A percentile compares a stretch with the other conserved stretches of the same genome.
phyloP scores from a whole-genome alignment of 2,888 invertebrate species.

The Apamea anceps region DNA sequence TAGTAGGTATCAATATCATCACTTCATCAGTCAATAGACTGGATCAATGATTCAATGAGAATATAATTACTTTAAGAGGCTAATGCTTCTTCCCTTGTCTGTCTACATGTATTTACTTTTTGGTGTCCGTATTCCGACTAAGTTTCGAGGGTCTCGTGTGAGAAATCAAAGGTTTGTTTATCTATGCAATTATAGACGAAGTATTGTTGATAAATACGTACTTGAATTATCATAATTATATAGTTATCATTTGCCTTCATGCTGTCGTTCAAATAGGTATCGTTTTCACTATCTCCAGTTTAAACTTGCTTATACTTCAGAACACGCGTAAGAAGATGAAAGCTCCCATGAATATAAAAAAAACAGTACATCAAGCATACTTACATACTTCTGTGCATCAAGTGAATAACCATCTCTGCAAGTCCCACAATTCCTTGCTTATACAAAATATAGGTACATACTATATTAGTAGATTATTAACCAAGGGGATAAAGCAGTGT shows the following conservation, averaged over 20 bases:
- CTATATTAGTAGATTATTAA: too few species aligned
- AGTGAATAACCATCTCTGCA: background rate
- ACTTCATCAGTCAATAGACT: too few species aligned
- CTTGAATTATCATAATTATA: background rate
- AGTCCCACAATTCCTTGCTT: background rate
- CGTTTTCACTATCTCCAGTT: background rate
- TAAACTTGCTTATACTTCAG: background rate
- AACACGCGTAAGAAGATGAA: background rate
- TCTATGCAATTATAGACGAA: background rate
- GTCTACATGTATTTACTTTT: background rate
- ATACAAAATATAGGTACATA: background rate
- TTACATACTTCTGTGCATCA: background rate
- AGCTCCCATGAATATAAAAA: background rate
- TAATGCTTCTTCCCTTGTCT: background rate
- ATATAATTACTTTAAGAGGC: background rate
- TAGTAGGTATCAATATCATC: background rate
- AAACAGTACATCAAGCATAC: background rate
- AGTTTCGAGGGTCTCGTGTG: too few species aligned
- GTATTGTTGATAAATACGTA: background rate
- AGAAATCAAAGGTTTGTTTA: background rate
- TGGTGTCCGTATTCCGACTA: background rate
- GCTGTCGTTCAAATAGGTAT: background rate
- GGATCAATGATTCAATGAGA: background rate
- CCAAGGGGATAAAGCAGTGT: too few species aligned
- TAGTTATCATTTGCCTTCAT: background rate